phyloP scores from a whole-genome alignment of 2,113 vertebrate species.

The Psephotus haematonotus region DNA sequence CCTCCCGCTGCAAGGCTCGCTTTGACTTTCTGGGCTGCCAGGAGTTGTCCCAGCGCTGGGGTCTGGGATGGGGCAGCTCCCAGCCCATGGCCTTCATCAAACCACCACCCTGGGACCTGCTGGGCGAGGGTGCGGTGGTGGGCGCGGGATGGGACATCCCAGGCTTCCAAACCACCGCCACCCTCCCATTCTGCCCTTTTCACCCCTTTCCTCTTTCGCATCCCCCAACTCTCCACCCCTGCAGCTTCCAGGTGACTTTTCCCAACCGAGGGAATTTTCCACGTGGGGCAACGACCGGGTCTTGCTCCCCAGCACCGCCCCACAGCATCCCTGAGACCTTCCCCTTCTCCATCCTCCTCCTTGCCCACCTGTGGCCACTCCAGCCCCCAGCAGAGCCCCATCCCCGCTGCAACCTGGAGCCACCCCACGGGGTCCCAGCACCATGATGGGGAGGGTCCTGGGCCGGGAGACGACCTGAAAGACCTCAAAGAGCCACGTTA shows the following conservation, averaged over 20 bases:
- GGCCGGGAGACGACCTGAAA: not conserved
- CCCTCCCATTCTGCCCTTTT: accelerated
- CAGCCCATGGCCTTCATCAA: accelerated
- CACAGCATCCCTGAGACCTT: not conserved
- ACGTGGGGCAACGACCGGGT: accelerated
- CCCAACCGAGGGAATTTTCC: not conserved
- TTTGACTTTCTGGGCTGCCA: not conserved
- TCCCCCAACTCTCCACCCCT: not conserved
- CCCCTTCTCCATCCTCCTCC: not conserved
- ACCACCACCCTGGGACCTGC: accelerated
- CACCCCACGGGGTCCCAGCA: accelerated
- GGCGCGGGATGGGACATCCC: accelerated
- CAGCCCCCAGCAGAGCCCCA: not conserved
- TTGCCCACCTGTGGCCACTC: accelerated
- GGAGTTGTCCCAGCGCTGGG: not conserved
- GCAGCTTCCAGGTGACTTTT: not conserved
- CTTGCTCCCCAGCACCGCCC: accelerated
- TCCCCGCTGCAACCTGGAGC: not conserved
- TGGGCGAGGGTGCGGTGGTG: not conserved
- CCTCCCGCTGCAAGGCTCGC: not conserved
- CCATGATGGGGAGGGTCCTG: not conserved
- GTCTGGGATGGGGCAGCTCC: not conserved
- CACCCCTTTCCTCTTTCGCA: not conserved
- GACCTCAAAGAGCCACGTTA: accelerated
- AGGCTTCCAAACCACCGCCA: not conserved